phyloP scores from a whole-genome alignment of 2,797 vertebrate species.

The Nannoperca australis region DNA sequence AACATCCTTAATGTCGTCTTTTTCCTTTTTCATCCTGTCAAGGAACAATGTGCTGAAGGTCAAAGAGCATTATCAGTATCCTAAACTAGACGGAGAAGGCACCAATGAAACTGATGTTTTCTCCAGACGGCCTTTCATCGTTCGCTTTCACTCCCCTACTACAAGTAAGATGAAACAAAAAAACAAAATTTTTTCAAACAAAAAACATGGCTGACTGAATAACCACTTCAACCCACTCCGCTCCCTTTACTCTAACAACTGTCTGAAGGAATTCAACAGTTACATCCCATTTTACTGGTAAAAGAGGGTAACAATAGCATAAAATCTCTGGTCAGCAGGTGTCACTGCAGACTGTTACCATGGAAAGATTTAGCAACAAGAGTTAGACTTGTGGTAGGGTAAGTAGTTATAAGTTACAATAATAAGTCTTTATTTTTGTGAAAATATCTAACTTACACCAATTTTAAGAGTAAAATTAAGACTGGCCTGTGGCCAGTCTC shows the following conservation, averaged over 20 bases:
- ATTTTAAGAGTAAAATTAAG: too few species aligned
- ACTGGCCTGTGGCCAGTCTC: background rate
- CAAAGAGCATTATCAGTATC: slow-evolving; percentile 83
- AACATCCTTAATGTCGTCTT: background rate
- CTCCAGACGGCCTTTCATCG: slow-evolving; percentile 86
- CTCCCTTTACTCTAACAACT: background rate
- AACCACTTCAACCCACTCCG: background rate
- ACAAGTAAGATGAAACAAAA: slow-evolving; percentile 78
- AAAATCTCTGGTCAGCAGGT: background rate
- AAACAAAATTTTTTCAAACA: background rate
- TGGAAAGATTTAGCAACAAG: background rate
- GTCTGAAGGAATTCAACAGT: background rate
- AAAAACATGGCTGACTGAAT: background rate
- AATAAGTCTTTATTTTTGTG: background rate
- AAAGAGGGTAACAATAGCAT: background rate
- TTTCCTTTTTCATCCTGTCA: slow-evolving; percentile 7
- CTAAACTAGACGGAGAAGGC: slow-evolving; percentile 63
- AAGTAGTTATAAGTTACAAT: too few species aligned
- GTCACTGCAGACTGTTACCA: background rate
- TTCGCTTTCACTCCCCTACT: slow-evolving; percentile 82
- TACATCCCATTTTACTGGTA: background rate
- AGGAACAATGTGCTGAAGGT: slow-evolving; percentile 85
- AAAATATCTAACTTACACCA: background rate
- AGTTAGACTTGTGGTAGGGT: background rate
- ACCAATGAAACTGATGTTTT: slow-evolving; percentile 79